These are phyloP conservation scores for Xyliphius kryptos DNA, from an alignment of 2,113 vertebrate species.

Conservation along the genomic window DNA sequence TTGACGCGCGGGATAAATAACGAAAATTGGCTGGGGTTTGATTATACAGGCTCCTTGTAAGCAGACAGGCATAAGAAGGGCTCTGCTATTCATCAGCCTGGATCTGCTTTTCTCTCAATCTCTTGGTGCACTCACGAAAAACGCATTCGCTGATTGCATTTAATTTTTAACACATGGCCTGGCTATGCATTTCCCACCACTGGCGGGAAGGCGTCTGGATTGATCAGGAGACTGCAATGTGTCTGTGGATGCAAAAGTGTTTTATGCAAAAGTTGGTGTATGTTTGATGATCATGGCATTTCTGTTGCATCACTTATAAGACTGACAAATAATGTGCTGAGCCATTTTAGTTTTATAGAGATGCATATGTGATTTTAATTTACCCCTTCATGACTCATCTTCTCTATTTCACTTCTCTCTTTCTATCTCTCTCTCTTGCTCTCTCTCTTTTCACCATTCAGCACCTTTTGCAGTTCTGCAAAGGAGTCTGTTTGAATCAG, in stretches of 20 bases:
- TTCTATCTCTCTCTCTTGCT: too few relatives aligned
- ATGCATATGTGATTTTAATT: too few relatives aligned
- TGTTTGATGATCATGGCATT: slow-evolving; percentile 9
- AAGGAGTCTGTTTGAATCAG: slow-evolving; percentile 46
- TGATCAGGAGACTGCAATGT: slow-evolving; percentile 37
- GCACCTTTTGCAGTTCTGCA: slow-evolving; percentile 52
- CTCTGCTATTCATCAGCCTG: slow-evolving; percentile 48
- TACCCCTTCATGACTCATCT: too few relatives aligned
- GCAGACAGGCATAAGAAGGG: slow-evolving; percentile 46
- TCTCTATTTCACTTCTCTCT: not conserved
- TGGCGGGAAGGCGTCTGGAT: slow-evolving; percentile 37
- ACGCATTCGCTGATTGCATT: slow-evolving; percentile 47
- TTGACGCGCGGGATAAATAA: slow-evolving; percentile 62
- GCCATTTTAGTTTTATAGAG: too few relatives aligned
- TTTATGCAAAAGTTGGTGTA: slow-evolving; percentile 22
- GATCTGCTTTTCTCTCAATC: slow-evolving; percentile 48
- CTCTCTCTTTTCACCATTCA: slow-evolving; percentile 24
- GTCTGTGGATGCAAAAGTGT: too few relatives aligned
- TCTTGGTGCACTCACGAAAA: slow-evolving; percentile 36
- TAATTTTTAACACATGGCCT: slow-evolving; percentile 54
- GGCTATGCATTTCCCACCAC: slow-evolving; percentile 40
- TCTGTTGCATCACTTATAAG: not conserved
- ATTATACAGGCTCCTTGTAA: slow-evolving; percentile 45
- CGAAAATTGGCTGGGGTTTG: slow-evolving; percentile 48
- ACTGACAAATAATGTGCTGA: too few relatives aligned